Conservation (phyloP, 2,888 invertebrate genomes). For the Zaprionus lineosus region DNA sequence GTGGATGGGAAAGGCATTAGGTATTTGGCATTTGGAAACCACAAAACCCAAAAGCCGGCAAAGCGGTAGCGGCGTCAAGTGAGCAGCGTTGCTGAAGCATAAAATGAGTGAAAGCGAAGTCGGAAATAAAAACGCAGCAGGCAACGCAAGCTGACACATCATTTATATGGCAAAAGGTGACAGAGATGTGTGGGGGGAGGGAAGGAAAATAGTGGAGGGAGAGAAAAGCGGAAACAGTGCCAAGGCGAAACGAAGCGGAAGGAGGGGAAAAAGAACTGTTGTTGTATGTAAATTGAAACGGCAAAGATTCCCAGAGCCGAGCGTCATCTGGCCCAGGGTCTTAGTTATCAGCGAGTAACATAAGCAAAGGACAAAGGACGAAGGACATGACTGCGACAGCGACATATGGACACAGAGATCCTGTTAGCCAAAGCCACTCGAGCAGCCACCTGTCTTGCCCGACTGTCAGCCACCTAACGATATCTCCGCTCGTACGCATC, state of each 20-base stretch:
- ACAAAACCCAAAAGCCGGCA: constrained; percentile 58
- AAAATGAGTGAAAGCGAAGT: constrained; percentile 71
- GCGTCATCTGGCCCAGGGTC: constrained; percentile 45
- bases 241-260: constrained; percentile 1
- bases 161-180: constrained; percentile 61
- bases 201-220: constrained; percentile 3
- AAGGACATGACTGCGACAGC: constrained; percentile 34
- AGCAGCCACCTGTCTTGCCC: constrained; percentile 7
- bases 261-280: constrained; percentile 2
- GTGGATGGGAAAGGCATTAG: background rate
- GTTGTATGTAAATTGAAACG: constrained; percentile 77
- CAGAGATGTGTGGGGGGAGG: background rate
- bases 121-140: constrained; percentile 69
- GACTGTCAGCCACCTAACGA: background rate
- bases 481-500: constrained; percentile 9
- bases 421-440: constrained; percentile 33
- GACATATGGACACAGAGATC: constrained; percentile 49
- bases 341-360: constrained; percentile 53
- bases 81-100: constrained; percentile 61
- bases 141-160: constrained; percentile 78
- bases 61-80: constrained; percentile 57
- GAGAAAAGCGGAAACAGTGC: background rate
- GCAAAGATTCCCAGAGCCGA: constrained; percentile 37
- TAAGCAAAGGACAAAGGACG: constrained; percentile 63
- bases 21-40: constrained; percentile 23